A percentile compares a stretch with the other conserved stretches of the same genome.
phyloP scores from a whole-genome alignment of 1,140 invertebrate species.

The Polypedilum pembai region DNA sequence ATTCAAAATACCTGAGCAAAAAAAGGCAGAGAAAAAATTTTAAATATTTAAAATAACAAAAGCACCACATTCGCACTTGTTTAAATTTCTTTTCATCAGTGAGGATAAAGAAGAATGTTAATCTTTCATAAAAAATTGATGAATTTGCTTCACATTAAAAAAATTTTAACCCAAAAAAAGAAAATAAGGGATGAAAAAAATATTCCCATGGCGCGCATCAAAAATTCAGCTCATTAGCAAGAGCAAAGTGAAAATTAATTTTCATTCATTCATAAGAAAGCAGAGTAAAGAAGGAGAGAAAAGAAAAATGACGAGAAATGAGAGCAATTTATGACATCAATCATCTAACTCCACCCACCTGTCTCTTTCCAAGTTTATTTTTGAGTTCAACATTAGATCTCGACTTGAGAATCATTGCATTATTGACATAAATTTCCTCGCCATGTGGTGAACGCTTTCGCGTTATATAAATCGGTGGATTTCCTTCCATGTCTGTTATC shows the following conservation, averaged over 20 bases:
- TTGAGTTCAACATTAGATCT: constrained; percentile 58
- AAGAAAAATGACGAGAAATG: too few species aligned
- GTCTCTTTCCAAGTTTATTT: constrained; percentile 53
- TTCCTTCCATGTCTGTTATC: constrained; percentile 66
- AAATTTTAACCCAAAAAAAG: neutral
- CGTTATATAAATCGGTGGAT: constrained; percentile 73
- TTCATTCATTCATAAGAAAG: neutral
- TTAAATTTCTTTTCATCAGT: too few species aligned
- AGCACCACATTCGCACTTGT: too few species aligned
- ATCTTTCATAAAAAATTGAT: neutral
- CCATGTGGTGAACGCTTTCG: constrained; percentile 49
- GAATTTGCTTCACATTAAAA: neutral
- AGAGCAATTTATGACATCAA: neutral
- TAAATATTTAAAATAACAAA: too few species aligned
- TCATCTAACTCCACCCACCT: constrained; percentile 48
- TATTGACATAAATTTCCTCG: constrained; percentile 72
- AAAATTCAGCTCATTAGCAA: constrained; percentile 4
- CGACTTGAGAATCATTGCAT: constrained; percentile 62
- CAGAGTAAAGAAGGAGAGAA: too few species aligned
- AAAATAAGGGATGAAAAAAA: neutral
- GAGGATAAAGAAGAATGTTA: too few species aligned
- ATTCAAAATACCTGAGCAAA: too few species aligned
- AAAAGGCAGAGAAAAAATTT: too few species aligned
- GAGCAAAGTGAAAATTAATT: constrained; percentile 19
- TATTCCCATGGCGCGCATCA: neutral